Evolutionary conservation across 2,113 vertebrate species (phyloP).

Genomic region (Jacana jacana): DNA sequence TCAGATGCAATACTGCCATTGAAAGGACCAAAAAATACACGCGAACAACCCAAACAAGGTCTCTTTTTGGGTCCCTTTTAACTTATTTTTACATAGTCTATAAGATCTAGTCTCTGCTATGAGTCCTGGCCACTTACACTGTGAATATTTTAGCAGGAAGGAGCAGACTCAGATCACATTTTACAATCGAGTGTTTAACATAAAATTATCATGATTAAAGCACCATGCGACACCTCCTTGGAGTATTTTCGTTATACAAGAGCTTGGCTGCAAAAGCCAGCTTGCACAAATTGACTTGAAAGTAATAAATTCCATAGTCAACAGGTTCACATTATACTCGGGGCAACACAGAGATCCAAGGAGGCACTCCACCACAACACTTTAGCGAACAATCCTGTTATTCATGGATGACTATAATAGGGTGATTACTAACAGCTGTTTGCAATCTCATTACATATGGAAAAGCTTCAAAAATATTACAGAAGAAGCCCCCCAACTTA

Average conservation of each 20-base stretch:
- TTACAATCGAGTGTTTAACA: background rate
- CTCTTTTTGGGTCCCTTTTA: too few relatives aligned
- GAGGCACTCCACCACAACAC: slow-evolving; percentile 34
- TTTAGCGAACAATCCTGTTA: slow-evolving; percentile 66
- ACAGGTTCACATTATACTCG: slow-evolving; percentile 50
- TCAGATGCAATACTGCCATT: background rate
- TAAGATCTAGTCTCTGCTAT: background rate
- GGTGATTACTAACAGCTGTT: slow-evolving; percentile 60
- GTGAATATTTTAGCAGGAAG: background rate
- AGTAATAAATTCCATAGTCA: slow-evolving; percentile 56
- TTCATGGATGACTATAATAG: slow-evolving; percentile 50
- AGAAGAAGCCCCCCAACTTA: slow-evolving; percentile 28
- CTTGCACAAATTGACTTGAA: slow-evolving; percentile 25
- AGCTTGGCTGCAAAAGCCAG: slow-evolving; percentile 4
- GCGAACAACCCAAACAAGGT: background rate
- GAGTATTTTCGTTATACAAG: slow-evolving; percentile 21
- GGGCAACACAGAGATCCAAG: slow-evolving; percentile 24
- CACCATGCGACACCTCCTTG: background rate
- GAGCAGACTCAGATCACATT: background rate
- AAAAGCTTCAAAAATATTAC: slow-evolving; percentile 29
- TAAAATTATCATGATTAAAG: slow-evolving; percentile 1
- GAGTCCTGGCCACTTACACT: background rate
- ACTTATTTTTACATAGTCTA: background rate
- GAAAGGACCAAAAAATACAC: background rate
- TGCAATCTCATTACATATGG: slow-evolving; percentile 37